A percentile compares a stretch with the other conserved stretches of the same genome.
Conservation (phyloP, 2,113 vertebrate genomes). For the Arenaria interpres region DNA sequence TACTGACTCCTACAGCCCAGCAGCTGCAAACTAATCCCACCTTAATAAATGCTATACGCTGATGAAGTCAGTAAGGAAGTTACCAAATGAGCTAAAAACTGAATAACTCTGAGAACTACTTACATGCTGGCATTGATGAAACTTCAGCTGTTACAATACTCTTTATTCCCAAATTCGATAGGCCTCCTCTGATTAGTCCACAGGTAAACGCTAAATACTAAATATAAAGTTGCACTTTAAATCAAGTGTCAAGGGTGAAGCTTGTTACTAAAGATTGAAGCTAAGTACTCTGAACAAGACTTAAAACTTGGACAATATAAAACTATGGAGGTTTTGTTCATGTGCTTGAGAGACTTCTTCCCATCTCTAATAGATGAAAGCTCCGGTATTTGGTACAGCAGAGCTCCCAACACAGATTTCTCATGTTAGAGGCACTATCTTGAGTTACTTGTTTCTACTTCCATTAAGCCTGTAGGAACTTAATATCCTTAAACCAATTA, state of each 20-base stretch:
- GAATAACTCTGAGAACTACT: slow-evolving; percentile 41
- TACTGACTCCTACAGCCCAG: not conserved
- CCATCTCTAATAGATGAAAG: not conserved
- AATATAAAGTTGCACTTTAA: slow-evolving; percentile 23
- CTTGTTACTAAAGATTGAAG: not conserved
- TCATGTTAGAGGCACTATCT: not conserved
- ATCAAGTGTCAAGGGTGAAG: not conserved
- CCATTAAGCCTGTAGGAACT: not conserved
- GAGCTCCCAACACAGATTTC: not conserved
- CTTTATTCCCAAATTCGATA: slow-evolving; percentile 92
- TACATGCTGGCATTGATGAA: slow-evolving; percentile 94
- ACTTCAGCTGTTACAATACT: slow-evolving; percentile 97
- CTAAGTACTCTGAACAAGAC: not conserved
- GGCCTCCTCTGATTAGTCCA: slow-evolving; percentile 91
- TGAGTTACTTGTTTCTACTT: not conserved
- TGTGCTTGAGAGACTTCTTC: not conserved
- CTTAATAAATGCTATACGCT: not conserved
- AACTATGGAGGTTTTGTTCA: not conserved
- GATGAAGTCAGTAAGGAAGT: not conserved
- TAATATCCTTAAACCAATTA: not conserved
- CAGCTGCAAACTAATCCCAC: not conserved
- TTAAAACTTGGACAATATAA: not conserved
- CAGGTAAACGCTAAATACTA: slow-evolving; percentile 96
- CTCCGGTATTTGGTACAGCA: not conserved
- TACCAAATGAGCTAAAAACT: not conserved